A percentile compares a stretch with the other conserved stretches of the same genome.
Evolutionary conservation across 2,113 vertebrate genomes (phyloP).

Genomic region (Ctenodactylus gundi): DNA sequence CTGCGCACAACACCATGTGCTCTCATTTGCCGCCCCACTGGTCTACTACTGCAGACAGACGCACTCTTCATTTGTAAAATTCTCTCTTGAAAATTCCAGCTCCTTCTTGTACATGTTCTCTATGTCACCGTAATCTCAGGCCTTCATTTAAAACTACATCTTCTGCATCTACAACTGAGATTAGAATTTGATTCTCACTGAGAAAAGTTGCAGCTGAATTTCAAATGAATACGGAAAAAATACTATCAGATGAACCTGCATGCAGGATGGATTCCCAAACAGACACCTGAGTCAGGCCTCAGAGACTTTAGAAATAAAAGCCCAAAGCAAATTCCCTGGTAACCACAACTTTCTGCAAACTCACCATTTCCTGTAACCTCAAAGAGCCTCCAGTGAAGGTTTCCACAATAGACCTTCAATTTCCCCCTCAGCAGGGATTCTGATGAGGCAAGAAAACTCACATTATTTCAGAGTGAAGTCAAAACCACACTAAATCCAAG

Average conservation of each 20-base stretch:
- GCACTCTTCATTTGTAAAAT: constrained; percentile 34
- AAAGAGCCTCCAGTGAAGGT: background rate
- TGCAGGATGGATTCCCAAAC: constrained; percentile 12
- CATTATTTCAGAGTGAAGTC: constrained; percentile 45
- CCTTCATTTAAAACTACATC: constrained; percentile 5
- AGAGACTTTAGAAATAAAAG: constrained; percentile 41
- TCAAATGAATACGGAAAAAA: constrained; percentile 39
- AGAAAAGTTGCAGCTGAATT: constrained; percentile 38
- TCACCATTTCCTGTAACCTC: constrained; percentile 45
- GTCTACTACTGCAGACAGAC: background rate
- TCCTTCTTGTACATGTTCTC: background rate
- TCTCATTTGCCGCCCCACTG: background rate
- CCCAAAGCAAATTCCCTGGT: constrained; percentile 21
- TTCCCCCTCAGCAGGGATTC: constrained; percentile 31
- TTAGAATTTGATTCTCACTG: constrained; percentile 25
- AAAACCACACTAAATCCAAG: background rate
- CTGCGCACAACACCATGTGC: background rate
- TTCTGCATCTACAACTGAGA: background rate
- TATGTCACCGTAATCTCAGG: background rate
- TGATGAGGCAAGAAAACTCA: constrained; percentile 50
- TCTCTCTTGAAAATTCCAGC: background rate
- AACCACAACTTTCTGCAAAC: constrained; percentile 30
- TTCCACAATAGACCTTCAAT: constrained; percentile 41
- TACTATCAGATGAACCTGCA: background rate
- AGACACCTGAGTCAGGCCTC: constrained; percentile 25